Evolutionary conservation across 2,797 vertebrate species (phyloP).

Genomic region (Falco concolor): DNA sequence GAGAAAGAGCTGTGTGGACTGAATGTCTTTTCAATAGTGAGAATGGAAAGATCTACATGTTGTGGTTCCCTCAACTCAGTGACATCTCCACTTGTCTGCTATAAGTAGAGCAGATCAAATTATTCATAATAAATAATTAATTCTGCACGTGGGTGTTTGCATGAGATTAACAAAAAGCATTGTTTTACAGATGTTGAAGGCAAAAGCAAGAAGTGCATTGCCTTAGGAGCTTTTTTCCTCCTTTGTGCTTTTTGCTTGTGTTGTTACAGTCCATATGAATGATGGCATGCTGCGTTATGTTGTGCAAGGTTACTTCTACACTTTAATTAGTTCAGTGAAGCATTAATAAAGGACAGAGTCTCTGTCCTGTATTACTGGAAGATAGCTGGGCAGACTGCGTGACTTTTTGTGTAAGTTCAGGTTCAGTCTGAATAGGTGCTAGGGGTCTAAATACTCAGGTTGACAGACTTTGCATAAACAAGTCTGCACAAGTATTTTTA

Average conservation of each 20-base stretch:
- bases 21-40: not conserved
- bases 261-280: not conserved
- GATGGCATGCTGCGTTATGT: not conserved
- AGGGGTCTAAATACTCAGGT: not conserved
- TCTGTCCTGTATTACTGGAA: not conserved
- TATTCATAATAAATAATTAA: not conserved
- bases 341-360: not conserved
- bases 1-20: not conserved
- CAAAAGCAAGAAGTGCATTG: not conserved
- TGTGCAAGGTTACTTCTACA: not conserved
- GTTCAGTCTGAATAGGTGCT: not conserved
- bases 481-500: not conserved
- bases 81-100: not conserved
- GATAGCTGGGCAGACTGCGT: not conserved
- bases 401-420: not conserved
- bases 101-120: not conserved
- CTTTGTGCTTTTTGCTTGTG: not conserved
- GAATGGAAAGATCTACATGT: not conserved
- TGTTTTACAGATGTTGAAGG: not conserved
- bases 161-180: not conserved
- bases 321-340: not conserved
- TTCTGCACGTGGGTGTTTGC: not conserved
- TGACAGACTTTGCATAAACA: not conserved
- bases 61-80: not conserved
- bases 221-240: not conserved